Conservation (phyloP, 2,113 vertebrate genomes). For the Heptranchias perlo region DNA sequence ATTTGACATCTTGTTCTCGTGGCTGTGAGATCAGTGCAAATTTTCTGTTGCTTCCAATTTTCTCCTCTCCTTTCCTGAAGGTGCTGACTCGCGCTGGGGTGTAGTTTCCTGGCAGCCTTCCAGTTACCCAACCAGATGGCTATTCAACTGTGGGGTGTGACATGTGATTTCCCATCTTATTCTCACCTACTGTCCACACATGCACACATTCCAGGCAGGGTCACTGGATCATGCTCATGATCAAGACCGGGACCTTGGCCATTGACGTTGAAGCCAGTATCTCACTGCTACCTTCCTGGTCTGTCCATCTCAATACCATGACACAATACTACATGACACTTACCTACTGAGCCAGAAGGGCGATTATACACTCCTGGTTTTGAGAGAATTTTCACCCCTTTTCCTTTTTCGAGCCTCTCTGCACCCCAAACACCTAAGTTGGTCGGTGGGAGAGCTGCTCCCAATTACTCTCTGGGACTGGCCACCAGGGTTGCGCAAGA, state of each 20-base stretch:
- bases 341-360: background rate
- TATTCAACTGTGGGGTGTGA: background rate
- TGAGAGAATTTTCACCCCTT: background rate
- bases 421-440: background rate
- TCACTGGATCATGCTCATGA: background rate
- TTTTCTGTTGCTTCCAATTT: background rate
- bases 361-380: background rate
- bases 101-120: background rate
- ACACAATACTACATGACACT: background rate
- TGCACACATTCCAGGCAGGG: background rate
- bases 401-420: background rate
- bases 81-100: too few relatives aligned
- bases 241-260: too few relatives aligned
- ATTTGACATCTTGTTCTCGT: background rate
- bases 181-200: background rate
- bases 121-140: background rate
- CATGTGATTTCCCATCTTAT: background rate
- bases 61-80: background rate
- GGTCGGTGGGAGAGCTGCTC: background rate
- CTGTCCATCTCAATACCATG: background rate
- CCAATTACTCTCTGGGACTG: background rate
- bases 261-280: background rate
- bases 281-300: background rate
- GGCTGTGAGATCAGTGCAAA: background rate
- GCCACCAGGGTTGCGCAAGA: background rate